These are phyloP conservation scores for Castor canadensis DNA, from an alignment of 2,113 vertebrate species.

Conservation along the genomic window DNA sequence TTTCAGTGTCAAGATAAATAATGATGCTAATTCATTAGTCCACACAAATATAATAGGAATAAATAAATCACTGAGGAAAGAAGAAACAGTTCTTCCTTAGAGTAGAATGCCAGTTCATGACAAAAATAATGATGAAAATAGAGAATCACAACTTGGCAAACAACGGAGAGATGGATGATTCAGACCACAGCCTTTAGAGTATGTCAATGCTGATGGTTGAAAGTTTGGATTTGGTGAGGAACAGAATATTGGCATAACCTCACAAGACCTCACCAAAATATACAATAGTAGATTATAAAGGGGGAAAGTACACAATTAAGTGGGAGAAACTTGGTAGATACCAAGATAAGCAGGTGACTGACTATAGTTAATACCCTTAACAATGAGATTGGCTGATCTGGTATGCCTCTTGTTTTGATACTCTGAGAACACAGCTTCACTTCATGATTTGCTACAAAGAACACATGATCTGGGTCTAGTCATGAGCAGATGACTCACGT, in stretches of 20 bases:
- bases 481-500: neutral
- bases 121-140: neutral
- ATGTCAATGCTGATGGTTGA: neutral
- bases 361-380: neutral
- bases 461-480: neutral
- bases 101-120: neutral
- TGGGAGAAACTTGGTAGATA: neutral
- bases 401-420: neutral
- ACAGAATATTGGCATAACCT: neutral
- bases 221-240: neutral
- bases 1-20: neutral
- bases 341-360: neutral
- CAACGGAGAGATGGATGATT: neutral
- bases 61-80: neutral
- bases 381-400: neutral
- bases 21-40: neutral
- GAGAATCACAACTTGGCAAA: neutral
- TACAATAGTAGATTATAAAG: neutral
- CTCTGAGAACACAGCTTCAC: neutral
- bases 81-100: neutral
- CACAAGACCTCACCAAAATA: neutral
- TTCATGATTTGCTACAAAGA: neutral
- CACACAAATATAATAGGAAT: neutral
- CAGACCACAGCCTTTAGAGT: neutral
- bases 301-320: neutral